Conservation (phyloP, 2,113 vertebrate genomes). For the Hypanus sabinus region DNA sequence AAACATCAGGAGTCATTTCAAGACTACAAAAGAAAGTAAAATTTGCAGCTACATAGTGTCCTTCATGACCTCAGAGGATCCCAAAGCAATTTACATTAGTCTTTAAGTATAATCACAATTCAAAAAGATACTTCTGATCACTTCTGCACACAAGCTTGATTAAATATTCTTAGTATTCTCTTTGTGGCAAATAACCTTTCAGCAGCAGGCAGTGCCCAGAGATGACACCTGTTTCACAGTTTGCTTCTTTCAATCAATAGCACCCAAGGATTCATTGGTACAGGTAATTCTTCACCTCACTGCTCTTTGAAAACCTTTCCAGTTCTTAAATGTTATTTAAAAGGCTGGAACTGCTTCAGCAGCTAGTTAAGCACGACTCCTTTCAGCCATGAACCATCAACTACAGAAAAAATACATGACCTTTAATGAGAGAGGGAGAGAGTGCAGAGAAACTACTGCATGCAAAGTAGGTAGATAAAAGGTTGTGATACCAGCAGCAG, state of each 20-base stretch:
- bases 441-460: background rate
- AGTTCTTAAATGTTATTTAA: background rate
- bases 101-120: too few species aligned
- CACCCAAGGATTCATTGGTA: background rate
- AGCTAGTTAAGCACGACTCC: background rate
- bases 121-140: background rate
- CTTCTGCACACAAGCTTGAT: background rate
- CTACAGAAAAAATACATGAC: background rate
- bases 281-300: background rate
- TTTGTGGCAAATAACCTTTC: constrained; percentile 3
- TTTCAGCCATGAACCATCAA: background rate
- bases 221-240: background rate
- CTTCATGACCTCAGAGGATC: too few species aligned
- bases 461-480: background rate
- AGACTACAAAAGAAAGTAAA: background rate
- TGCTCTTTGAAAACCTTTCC: background rate
- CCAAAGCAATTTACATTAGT: too few species aligned
- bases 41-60: too few species aligned
- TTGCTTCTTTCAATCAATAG: constrained; percentile 2
- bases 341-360: background rate
- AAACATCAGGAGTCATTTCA: background rate
- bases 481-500: background rate
- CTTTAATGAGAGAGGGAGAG: background rate
- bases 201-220: background rate
- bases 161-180: background rate